phyloP scores from a whole-genome alignment of 2,113 vertebrate genomes.

The Atrichornis clamosus region DNA sequence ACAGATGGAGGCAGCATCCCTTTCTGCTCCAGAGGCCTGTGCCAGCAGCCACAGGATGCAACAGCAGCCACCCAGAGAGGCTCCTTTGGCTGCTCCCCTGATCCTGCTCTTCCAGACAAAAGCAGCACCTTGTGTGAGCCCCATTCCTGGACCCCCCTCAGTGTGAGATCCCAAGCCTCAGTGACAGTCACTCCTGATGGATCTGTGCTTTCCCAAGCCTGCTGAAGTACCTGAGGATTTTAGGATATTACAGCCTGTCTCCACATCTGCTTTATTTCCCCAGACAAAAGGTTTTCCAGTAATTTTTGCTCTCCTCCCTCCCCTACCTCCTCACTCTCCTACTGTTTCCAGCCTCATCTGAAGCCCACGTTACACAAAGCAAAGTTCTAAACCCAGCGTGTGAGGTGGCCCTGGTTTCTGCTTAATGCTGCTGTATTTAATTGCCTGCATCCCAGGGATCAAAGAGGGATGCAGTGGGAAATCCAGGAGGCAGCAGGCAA shows the following conservation, averaged over 20 bases:
- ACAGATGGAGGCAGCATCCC: not conserved
- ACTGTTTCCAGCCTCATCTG: not conserved
- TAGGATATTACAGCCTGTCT: not conserved
- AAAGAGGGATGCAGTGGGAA: not conserved
- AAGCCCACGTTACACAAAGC: fast-evolving
- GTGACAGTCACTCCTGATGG: not conserved
- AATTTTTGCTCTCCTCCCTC: not conserved
- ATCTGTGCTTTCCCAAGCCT: not conserved
- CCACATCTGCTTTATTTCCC: not conserved
- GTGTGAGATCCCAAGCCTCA: not conserved
- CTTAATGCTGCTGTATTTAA: not conserved
- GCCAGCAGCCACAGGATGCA: not conserved
- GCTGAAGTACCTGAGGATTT: not conserved
- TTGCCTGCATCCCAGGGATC: not conserved
- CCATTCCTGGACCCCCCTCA: not conserved
- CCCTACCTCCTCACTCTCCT: not conserved
- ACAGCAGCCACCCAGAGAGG: not conserved
- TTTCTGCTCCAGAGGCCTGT: not conserved
- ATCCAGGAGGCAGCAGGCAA: not conserved
- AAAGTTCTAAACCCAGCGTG: not conserved
- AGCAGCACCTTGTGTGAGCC: not conserved
- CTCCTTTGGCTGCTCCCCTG: not conserved
- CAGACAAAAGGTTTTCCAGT: not conserved
- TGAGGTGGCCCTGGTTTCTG: not conserved
- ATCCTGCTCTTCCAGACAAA: not conserved